phyloP scores from a whole-genome alignment of 2,113 vertebrate genomes.

The Oceanodroma tethys region DNA sequence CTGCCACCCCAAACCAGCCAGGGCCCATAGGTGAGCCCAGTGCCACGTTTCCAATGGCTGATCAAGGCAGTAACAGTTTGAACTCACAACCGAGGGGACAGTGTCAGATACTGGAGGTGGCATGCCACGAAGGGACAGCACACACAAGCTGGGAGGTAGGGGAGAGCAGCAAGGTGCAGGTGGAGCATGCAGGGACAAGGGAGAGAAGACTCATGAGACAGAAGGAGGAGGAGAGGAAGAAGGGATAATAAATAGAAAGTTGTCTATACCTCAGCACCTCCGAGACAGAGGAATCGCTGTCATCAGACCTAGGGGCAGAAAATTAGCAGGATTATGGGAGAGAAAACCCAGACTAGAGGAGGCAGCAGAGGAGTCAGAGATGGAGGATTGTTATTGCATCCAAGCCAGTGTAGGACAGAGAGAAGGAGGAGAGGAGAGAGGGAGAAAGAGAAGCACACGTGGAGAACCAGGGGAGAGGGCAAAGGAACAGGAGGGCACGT shows the following conservation, averaged over 20 bases:
- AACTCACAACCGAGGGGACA: background rate
- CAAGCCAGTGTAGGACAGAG: conserved; percentile 30
- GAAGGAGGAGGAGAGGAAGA: background rate
- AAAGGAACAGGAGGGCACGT: background rate
- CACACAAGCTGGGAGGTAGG: background rate
- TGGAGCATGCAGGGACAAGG: conserved; percentile 4
- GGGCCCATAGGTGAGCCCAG: background rate
- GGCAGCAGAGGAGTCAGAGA: conserved; percentile 37
- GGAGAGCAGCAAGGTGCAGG: conserved; percentile 20
- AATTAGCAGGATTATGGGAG: conserved; percentile 89
- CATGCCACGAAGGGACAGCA: background rate
- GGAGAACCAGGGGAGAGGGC: background rate
- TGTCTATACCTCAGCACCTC: conserved; percentile 99
- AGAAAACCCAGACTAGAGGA: conserved; percentile 62
- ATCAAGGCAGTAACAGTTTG: background rate
- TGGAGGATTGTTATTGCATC: conserved; percentile 63
- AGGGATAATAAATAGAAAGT: conserved; percentile 77
- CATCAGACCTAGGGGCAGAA: conserved; percentile 99
- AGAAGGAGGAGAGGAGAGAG: background rate
- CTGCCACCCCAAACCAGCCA: background rate
- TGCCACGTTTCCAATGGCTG: background rate
- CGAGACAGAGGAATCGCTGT: conserved; percentile 99
- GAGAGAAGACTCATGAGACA: background rate
- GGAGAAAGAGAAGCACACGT: background rate
- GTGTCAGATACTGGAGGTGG: background rate